Percentiles rank a stretch among this genome's conserved stretches.
Evolutionary conservation across 2,888 invertebrate species (phyloP).

Genomic region (Aproaerema taeniolella): DNA sequence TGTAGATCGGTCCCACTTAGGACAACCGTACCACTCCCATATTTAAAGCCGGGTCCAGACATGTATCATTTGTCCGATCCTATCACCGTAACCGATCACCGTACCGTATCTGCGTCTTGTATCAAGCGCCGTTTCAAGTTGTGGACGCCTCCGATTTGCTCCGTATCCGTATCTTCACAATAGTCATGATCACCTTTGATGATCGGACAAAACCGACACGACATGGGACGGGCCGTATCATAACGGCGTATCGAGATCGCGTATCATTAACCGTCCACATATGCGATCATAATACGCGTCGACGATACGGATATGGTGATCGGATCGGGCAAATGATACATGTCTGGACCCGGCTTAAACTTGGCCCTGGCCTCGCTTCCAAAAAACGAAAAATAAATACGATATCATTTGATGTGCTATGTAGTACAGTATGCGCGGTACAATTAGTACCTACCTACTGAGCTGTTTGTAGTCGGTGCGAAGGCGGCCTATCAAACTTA

Average conservation of each 20-base stretch:
- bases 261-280: conserved; percentile 20
- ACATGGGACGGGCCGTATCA: conserved; percentile 21
- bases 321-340: neutral
- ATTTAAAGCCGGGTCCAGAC: conserved; percentile 9
- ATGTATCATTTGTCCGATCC: conserved; percentile 18
- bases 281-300: conserved; percentile 19
- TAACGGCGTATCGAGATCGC: conserved; percentile 21
- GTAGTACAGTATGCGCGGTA: too few relatives aligned
- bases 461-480: too few relatives aligned
- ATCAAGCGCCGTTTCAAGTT: conserved; percentile 17
- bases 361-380: too few relatives aligned
- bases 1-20: neutral
- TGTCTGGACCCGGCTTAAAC: neutral
- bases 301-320: conserved; percentile 1
- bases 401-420: too few relatives aligned
- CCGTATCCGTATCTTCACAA: conserved; percentile 21
- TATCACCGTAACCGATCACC: neutral
- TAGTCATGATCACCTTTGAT: conserved; percentile 20
- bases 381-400: too few relatives aligned
- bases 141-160: conserved; percentile 20
- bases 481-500: too few relatives aligned
- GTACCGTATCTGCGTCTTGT: conserved; percentile 17
- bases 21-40: neutral
- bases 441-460: too few relatives aligned
- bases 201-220: conserved; percentile 22